Percentiles rank a stretch among this genome's conserved stretches.
Conservation (phyloP, 92 coral and sea anemone genomes). For the Zoanthus sociatus region DNA sequence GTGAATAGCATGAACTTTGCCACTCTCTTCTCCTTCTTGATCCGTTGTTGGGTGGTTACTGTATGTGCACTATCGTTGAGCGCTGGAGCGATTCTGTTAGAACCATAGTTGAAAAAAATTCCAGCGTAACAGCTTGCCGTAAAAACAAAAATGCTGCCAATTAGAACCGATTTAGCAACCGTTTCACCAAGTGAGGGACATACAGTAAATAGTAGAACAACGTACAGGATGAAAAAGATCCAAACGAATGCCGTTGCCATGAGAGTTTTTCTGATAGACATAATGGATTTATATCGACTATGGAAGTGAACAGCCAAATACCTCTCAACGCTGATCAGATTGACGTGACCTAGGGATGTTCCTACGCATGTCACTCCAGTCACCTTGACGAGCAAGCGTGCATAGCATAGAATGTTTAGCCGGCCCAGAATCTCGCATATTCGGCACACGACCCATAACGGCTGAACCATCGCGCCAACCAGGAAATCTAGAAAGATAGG, state of each 20-base stretch:
- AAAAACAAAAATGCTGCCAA: not conserved
- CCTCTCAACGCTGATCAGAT: conserved; percentile 6
- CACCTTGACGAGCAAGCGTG: not conserved
- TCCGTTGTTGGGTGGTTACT: conserved; percentile 9
- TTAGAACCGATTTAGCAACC: not conserved
- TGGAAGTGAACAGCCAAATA: not conserved
- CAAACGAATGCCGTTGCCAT: not conserved
- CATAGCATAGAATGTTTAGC: not conserved
- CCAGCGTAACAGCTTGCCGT: conserved; percentile 17
- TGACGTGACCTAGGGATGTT: not conserved
- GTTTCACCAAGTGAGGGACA: not conserved
- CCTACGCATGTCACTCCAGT: not conserved
- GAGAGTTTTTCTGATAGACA: not conserved
- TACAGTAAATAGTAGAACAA: not conserved
- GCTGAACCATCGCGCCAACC: not conserved
- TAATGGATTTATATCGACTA: not conserved
- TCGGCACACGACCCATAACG: not conserved
- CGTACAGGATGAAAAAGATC: not conserved
- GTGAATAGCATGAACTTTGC: conserved; percentile 1
- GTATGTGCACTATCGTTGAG: not conserved
- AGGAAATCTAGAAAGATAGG: not conserved
- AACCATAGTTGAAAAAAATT: not conserved
- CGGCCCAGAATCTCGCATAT: not conserved
- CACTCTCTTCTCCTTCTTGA: conserved; percentile 8
- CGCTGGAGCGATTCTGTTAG: not conserved